Evolutionary conservation across 2,113 vertebrate species (phyloP).

Genomic region (Speoplatyrhinus poulsoni): DNA sequence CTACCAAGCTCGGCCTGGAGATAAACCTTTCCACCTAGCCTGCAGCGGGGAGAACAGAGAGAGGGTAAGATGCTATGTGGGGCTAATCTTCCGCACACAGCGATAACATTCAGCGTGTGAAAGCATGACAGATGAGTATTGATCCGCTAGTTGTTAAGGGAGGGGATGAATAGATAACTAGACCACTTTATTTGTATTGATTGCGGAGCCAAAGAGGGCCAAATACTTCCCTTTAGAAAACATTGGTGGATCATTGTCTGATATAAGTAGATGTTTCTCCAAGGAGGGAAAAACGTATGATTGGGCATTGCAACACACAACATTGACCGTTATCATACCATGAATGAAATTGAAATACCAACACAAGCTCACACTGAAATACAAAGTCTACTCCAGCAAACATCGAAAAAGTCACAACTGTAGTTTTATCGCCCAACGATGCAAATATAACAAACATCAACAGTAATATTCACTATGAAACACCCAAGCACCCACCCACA

Average conservation of each 20-base stretch:
- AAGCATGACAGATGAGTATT: slow-evolving; percentile 73
- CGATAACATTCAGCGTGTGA: slow-evolving; percentile 67
- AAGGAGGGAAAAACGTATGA: neutral
- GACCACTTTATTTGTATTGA: slow-evolving; percentile 66
- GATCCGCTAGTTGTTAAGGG: slow-evolving; percentile 60
- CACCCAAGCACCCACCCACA: slow-evolving; percentile 3
- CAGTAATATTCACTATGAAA: neutral
- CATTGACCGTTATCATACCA: no score
- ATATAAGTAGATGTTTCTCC: slow-evolving; percentile 25
- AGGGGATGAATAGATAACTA: slow-evolving; percentile 65
- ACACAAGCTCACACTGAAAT: neutral
- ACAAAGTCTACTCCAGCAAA: neutral
- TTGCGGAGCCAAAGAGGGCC: slow-evolving; percentile 41
- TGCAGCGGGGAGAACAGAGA: slow-evolving; percentile 47
- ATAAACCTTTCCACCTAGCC: slow-evolving; percentile 32
- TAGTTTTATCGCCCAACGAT: neutral
- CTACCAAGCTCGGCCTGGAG: slow-evolving; percentile 4
- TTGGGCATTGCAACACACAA: no score
- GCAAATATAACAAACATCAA: neutral
- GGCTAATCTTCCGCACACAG: slow-evolving; percentile 66
- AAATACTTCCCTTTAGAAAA: slow-evolving; percentile 31
- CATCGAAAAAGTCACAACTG: neutral
- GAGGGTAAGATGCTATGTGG: slow-evolving; percentile 60
- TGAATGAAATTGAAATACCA: no score
- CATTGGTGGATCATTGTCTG: slow-evolving; percentile 19